Evolutionary conservation across 1,140 invertebrate species (phyloP), one percentile per base, ranked within the genome.

Genomic region (Eciton burchellii): DNA sequence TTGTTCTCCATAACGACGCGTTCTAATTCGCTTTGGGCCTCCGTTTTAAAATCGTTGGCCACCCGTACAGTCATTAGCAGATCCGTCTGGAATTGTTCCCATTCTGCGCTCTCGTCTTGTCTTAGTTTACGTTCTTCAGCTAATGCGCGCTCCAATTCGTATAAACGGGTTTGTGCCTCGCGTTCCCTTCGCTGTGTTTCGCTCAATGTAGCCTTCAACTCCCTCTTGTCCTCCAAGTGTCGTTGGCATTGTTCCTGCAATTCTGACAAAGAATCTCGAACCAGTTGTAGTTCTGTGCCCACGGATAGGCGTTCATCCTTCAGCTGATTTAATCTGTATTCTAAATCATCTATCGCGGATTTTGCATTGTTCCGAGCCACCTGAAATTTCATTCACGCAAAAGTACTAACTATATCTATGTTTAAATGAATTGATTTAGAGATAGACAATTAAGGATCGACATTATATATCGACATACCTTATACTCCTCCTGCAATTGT

Each of bases 41-140:
- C 97, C 26, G 97, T 97, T 92, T 98, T 98, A 93, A 99, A 98
- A 91, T 99, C 98, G 93, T 99, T 99, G 12, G 98, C 98, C 9
- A 99, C 98, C 21, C 98, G 95, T 0, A 99, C 98, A 0, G 98
- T 98, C 94, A 98, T 98, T 41, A 99, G 94, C 0, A 99, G 94
- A 94, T 99, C 98, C 77, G 96, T 96, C 92, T 99, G 98, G 94
- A 99, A 99, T 91, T 98, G 97, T 88, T 97, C 96, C 98, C 98
- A 99, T 93, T 99, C 98, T 14, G 96, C 95, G 84, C 95, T 96
- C 95, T 96, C 96, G 84, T 95, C 94, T 66, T 94, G 91, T 35
- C 96, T 93, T 71, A 95, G 90, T 76, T 95, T 95, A 47, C 95
- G 95, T 84, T 96, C 94, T 56, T 96, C 95, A 3, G 94, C 93